Evolutionary conservation across 2,113 vertebrate genomes (phyloP).

Genomic region (Ptyas mucosa): DNA sequence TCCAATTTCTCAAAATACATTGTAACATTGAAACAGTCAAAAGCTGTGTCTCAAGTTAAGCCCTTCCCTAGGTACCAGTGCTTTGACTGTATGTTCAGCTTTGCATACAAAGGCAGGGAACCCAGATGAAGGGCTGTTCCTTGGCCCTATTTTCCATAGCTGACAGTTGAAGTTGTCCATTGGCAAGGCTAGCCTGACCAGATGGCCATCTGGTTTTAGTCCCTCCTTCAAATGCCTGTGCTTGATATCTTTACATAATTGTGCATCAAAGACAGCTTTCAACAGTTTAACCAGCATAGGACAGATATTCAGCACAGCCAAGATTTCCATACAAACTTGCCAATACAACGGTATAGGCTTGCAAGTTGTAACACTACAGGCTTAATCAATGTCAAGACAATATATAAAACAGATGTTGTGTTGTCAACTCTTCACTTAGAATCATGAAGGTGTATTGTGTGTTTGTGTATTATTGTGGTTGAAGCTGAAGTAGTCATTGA

Average conservation of each 20-base stretch:
- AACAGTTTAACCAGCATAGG: neutral
- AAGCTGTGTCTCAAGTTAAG: neutral
- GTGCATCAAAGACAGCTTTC: conserved; percentile 3
- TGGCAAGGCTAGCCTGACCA: neutral
- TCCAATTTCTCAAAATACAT: neutral
- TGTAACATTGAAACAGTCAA: neutral
- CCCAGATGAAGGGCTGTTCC: neutral
- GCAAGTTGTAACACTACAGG: neutral
- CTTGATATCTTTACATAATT: neutral
- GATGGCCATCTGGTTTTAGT: neutral
- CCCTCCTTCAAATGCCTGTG: neutral
- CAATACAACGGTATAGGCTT: neutral
- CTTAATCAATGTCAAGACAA: neutral
- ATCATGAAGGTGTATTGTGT: neutral
- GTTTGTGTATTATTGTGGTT: too few relatives aligned
- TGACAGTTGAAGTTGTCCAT: neutral
- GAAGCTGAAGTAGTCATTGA: too few relatives aligned
- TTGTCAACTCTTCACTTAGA: neutral
- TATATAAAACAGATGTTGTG: neutral
- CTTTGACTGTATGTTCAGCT: neutral
- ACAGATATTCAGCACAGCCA: neutral
- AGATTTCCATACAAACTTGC: neutral
- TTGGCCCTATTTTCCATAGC: neutral
- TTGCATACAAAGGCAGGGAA: too few relatives aligned
- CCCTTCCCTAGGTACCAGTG: neutral